Evolutionary conservation across 2,113 vertebrate species (phyloP), one percentile per base, ranked within the genome.

Genomic region (Tachuris rubrigastra): DNA sequence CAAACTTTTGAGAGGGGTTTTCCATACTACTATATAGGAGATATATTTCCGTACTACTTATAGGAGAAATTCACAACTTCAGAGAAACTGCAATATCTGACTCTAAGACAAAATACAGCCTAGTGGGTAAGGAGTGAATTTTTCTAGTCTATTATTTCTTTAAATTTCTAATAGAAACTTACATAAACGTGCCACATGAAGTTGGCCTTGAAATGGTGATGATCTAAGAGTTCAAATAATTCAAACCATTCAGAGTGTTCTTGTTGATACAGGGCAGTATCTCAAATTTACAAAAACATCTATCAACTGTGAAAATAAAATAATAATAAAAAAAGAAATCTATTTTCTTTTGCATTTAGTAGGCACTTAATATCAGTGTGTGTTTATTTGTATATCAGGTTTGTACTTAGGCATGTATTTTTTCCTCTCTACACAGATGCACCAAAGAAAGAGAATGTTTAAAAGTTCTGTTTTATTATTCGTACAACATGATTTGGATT

Each of bases 121-220:
- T 72, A 33, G 7, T 0, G 0, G 35, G 10, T 50, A 44, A 62
- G 5, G 2, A 8, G 3, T 50, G 10, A 81, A 35, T 79, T 67
- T 69, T 6, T 73, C 16, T 33, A 44, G 7, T 25, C 17, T 50
- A n/a, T 47, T 50, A 21, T 83, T 58, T 71, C 21, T 53, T 72
- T 47, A 20, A 10, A 2, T 35, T 80, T 80, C 60, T 23, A 56
- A 35, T 41, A 84, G 20, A 73, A 80, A 41, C 5, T 27, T 69
- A 11, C 2, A 7, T 59, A 50, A 60, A 10, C 35, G 30, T 31
- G 19, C 21, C 41, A 75, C 12, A 21, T 50, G 8, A 73, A 47
- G 15, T 27, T 75, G 28, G 62, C 12, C 8, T 30, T 59, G 47
- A 67, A 85, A 18, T 27, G 35, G 12, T 59, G 15, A 31, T 66